Evolutionary conservation across 2,797 vertebrate species (phyloP), one percentile per base, ranked within the genome.

Genomic region (Labroides dimidiatus): DNA sequence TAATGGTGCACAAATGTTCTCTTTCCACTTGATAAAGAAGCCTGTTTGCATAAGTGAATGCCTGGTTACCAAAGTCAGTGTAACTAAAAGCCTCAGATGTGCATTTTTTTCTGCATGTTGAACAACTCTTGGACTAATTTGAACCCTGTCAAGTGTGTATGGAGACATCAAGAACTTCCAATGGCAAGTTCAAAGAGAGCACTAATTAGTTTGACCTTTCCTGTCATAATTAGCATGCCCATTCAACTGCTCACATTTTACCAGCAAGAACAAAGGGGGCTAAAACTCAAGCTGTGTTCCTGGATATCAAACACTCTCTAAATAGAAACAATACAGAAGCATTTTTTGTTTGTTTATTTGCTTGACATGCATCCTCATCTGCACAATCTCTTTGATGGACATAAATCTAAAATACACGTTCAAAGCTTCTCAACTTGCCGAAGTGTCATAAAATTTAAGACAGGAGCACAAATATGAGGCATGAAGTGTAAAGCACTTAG

Each of bases 191-290:
- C 90, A 92, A 89, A 84, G 84, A 58, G 77, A 82, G 90, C 66
- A 66, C 88, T 95, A 94, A 95, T 95, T 92, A 94, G 91, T 91
- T 94, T 93, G 92, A 94, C 94, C 94, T 94, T 90, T 88, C 77
- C 88, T 87, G 91, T 92, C 91, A 87, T 89, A 88, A 94, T 94
- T 92, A 93, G 91, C 89, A 87, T 84, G 82, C 84, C 82, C 62
- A 79, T 69, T 87, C 68, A 76, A 78, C 88, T 86, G 80, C 83
- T 80, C 83, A 77, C 91, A 86, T 80, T 84, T 84, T 78, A 87
- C 82, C 87, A 74, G 84, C 72, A 23, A 88, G 92, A 91, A 92
- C 81, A 93, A 91, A 92, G 80, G 74, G 74, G 77, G 78, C 64
- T 39, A 73, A 84, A 24, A 4, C 66, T 75, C 76, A 84, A 61